These are phyloP conservation scores for Phylloscopus trochilus DNA, from an alignment of 2,113 vertebrate genomes.

Conservation along the genomic window DNA sequence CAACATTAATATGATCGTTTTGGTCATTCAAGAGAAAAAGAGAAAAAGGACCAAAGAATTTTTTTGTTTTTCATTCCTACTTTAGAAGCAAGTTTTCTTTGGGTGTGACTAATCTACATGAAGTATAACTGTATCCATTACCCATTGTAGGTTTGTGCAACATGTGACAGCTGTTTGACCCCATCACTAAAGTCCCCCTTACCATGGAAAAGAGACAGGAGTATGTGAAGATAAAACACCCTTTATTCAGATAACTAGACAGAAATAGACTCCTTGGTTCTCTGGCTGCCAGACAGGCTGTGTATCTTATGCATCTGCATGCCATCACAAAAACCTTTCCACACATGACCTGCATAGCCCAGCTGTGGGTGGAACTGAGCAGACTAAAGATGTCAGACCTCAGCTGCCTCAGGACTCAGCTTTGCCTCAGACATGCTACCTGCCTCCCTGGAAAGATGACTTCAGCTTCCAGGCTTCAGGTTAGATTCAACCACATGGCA, in stretches of 20 bases:
- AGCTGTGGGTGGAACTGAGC: neutral
- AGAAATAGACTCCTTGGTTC: neutral
- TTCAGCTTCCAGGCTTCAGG: neutral
- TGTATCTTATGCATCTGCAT: neutral
- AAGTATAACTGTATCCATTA: constrained; percentile 61
- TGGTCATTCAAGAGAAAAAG: neutral
- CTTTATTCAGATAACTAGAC: constrained; percentile 24
- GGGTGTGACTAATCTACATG: constrained; percentile 42
- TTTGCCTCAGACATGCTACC: neutral
- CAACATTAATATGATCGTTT: neutral
- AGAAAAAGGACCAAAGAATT: neutral
- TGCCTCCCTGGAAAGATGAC: neutral
- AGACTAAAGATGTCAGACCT: neutral
- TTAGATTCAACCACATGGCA: neutral
- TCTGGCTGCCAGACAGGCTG: neutral
- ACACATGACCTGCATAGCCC: neutral
- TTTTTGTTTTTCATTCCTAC: constrained; percentile 24
- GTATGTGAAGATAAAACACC: constrained; percentile 25
- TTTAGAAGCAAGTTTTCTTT: constrained; percentile 40
- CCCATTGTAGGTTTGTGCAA: constrained; percentile 19
- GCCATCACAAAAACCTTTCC: neutral
- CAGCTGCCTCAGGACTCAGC: neutral
- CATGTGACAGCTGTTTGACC: constrained; percentile 55
- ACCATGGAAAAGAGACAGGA: constrained; percentile 8
- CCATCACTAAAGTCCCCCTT: neutral